Conservation (phyloP, 37 sponge, comb jelly and placozoan genomes). For the Haliclona indistincta region DNA sequence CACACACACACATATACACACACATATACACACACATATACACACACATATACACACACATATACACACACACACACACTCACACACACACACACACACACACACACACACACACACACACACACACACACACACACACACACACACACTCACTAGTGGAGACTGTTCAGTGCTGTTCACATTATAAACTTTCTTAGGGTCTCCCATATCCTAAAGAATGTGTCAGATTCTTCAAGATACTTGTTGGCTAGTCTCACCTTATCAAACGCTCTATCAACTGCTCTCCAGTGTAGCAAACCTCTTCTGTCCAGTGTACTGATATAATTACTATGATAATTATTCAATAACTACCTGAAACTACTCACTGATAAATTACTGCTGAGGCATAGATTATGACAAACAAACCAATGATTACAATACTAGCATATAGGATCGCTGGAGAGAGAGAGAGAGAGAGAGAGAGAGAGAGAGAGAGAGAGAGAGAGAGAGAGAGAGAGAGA, state of each 20-base stretch:
- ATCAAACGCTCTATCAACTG: too few relatives aligned
- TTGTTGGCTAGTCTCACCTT: too few relatives aligned
- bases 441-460: slow-evolving; percentile 28
- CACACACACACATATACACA: background rate
- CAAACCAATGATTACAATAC: background rate
- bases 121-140: slow-evolving; percentile 26
- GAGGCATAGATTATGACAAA: too few relatives aligned
- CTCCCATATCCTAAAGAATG: too few relatives aligned
- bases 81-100: background rate
- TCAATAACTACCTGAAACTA: too few relatives aligned
- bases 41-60: background rate
- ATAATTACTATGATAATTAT: too few relatives aligned
- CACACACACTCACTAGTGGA: slow-evolving; percentile 18
- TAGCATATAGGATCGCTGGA: slow-evolving; percentile 1
- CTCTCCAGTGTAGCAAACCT: too few relatives aligned
- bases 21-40: background rate
- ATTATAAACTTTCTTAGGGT: background rate
- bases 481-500: background rate
- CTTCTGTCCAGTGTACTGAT: too few relatives aligned
- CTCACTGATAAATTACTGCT: too few relatives aligned
- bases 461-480: slow-evolving; percentile 25
- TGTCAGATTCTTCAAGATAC: too few relatives aligned
- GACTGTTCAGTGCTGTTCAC: background rate
- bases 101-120: slow-evolving; percentile 9
- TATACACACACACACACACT: slow-evolving; percentile 31